A percentile compares a stretch with the other conserved stretches of the same genome.
Evolutionary conservation across 64 coral and sea anemone species (phyloP).

Genomic region (Montipora cactus): DNA sequence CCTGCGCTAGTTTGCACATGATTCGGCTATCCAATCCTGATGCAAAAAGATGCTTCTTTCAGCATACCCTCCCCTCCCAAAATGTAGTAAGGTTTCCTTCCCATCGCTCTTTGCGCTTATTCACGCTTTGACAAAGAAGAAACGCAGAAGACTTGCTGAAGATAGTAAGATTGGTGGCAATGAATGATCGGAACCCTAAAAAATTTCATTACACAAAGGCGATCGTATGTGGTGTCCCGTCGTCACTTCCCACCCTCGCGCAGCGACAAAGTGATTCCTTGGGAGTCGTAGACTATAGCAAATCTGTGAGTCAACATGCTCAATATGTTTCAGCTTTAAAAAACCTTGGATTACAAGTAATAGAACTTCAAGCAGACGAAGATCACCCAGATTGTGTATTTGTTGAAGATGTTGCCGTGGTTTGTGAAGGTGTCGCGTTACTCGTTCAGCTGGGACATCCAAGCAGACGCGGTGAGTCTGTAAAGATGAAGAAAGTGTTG

Average conservation of each 20-base stretch:
- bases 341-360: conserved; percentile 84
- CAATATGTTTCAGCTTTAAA: conserved; percentile 79
- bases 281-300: conserved; percentile 56
- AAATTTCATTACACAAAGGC: conserved; percentile 80
- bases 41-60: no score
- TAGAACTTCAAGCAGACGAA: conserved; percentile 71
- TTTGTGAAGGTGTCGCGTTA: conserved; percentile 75
- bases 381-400: conserved; percentile 94
- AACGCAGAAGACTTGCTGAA: no score
- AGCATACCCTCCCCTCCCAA: no score
- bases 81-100: no score
- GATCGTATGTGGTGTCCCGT: conserved; percentile 79
- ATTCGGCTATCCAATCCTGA: no score
- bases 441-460: conserved; percentile 69
- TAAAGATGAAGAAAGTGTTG: conserved; percentile 63
- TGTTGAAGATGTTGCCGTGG: conserved; percentile 93
- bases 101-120: no score
- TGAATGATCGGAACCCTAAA: not conserved
- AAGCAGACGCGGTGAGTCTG: conserved; percentile 76
- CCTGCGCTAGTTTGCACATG: no score
- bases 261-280: conserved; percentile 48
- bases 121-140: no score
- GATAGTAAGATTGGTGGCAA: not conserved
- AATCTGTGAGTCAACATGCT: conserved; percentile 63
- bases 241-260: conserved; percentile 72